A percentile compares a stretch with the other conserved stretches of the same genome.
phyloP scores from a whole-genome alignment of 2,113 vertebrate species.

The Apteryx mantelli region DNA sequence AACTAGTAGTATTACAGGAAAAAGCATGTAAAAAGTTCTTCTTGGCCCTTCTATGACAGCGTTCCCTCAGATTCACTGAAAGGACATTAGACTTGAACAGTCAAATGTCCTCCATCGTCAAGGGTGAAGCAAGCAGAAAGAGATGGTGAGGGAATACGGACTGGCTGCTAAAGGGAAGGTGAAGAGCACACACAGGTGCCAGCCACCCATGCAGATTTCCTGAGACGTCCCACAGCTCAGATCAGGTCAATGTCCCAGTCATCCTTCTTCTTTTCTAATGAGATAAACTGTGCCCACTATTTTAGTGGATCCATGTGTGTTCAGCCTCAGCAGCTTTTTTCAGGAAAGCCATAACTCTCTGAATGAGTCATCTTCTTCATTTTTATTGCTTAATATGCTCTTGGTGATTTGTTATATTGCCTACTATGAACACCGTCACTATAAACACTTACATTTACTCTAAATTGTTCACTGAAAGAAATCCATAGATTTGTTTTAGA shows the following conservation, averaged over 20 bases:
- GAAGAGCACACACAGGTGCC: background rate
- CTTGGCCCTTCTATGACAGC: background rate
- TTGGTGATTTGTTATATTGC: background rate
- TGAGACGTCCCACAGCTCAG: background rate
- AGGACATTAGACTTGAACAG: background rate
- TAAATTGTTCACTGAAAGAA: background rate
- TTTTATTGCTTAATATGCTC: background rate
- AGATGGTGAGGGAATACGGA: background rate
- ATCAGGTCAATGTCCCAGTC: background rate
- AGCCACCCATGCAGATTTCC: background rate
- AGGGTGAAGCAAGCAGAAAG: background rate
- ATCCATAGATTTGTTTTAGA: background rate
- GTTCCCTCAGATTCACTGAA: background rate
- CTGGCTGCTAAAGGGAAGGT: background rate
- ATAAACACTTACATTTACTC: background rate
- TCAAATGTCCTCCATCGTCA: background rate
- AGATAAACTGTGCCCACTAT: background rate
- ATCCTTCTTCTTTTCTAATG: background rate
- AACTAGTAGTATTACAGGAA: background rate
- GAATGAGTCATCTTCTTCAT: background rate
- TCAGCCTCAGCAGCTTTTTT: background rate
- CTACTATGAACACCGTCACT: background rate
- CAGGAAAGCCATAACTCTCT: background rate
- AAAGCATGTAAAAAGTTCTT: background rate
- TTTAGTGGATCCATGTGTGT: background rate